These are phyloP conservation scores for Mythimna loreyi DNA, from an alignment of 2,888 invertebrate genomes.

Conservation along the genomic window DNA sequence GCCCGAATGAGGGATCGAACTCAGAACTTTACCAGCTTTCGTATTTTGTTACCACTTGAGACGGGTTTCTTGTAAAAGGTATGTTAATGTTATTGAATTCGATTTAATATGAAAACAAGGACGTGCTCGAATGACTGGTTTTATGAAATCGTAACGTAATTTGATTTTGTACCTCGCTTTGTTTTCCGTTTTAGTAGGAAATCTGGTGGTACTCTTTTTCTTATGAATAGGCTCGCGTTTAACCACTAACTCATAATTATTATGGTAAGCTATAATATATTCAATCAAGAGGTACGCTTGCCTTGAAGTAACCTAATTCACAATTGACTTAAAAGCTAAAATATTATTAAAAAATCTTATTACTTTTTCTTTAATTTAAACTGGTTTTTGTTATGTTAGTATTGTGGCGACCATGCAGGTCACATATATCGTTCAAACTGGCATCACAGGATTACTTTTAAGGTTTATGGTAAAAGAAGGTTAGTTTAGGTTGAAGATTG, in stretches of 20 bases:
- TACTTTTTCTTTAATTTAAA: background rate
- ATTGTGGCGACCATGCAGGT: no score
- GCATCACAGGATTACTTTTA: no score
- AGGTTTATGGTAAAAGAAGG: no score
- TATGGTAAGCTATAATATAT: no score
- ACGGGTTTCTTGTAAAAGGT: slow-evolving; percentile 25
- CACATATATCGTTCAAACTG: no score
- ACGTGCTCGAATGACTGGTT: background rate
- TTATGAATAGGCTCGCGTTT: no score
- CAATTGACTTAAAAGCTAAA: no score
- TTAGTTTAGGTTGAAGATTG: no score
- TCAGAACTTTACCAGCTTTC: slow-evolving; percentile 33
- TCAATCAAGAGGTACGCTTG: no score
- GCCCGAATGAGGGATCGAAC: slow-evolving; percentile 29
- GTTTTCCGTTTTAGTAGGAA: background rate
- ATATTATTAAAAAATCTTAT: background rate
- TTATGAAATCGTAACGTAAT: slow-evolving; percentile 12
- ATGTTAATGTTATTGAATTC: slow-evolving; percentile 32
- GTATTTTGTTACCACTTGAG: slow-evolving; percentile 36
- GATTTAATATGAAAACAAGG: slow-evolving; percentile 9
- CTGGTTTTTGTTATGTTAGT: background rate
- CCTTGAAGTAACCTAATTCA: no score
- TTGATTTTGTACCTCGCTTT: slow-evolving; percentile 4
- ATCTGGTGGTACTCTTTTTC: background rate
- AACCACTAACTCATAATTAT: no score